Base-by-base conservation (phyloP, 2,797 vertebrate genomes). In the Clangula hyemalis region DNA sequence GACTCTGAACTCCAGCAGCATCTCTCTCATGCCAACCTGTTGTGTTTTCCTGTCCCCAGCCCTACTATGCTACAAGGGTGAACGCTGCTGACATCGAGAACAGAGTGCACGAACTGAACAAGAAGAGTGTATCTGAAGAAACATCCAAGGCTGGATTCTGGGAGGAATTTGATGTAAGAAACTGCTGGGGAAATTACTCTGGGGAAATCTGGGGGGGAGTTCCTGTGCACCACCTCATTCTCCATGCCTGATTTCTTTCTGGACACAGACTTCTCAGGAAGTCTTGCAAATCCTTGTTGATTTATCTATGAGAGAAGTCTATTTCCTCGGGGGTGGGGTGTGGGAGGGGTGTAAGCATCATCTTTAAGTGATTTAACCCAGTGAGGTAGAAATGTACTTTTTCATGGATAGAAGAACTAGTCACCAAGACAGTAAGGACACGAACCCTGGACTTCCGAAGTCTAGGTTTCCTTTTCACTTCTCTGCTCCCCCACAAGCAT, bases 151-250 rank as follows among this genome's bases (percentile, higher is more conserved):
- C 99, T 0, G 99, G 99, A 79, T 99, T 99, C 98, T 99, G 99
- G 99, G 99, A 99, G 93, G 99, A 99, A 97, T 99, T 99, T 97
- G 99, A 99, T 36, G 99, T 99, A 91, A 98, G 98, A 89, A 43
- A 61, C 8, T 32, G 68, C 11, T 51, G 11, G 60, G 19, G 25
- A 16, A 13, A n/a, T 90, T 82, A 53, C 78, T 87, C 36, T 75
- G 41, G 13, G 38, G 49, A 49, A 25, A 25, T 66, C 87, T 88
- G 71, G 14, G 32, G 30, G 53, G 54, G 43, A 79, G 49, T 72
- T 32, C 28, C 15, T 49, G 60, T 60, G 62, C 18, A 56, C 41
- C 6, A 13, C 27, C 13, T 70, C 36, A 11, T 71, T 80, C 39
- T 66, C 34, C 4, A 28, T 69, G 41, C 60, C 65, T 1, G 2